Conservation (phyloP, 2,797 vertebrate species). For the Hippoglossus hippoglossus region DNA sequence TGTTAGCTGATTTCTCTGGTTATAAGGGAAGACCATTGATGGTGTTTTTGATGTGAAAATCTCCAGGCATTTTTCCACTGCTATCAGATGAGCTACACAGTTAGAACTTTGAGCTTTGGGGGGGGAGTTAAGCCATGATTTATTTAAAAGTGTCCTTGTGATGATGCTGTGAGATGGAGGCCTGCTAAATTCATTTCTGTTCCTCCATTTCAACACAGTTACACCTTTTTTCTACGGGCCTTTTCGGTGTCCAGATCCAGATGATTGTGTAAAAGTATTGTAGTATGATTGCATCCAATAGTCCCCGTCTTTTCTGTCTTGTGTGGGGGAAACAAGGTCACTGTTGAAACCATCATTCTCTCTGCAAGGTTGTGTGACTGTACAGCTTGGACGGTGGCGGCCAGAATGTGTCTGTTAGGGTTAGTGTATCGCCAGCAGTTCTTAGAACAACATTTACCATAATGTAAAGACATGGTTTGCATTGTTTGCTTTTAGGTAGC, state of each 20-base stretch:
- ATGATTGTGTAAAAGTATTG: constrained; percentile 16
- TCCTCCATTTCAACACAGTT: not conserved
- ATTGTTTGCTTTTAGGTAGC: constrained; percentile 7
- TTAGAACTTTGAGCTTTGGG: not conserved
- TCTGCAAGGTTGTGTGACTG: constrained; percentile 8
- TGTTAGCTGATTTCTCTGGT: not conserved
- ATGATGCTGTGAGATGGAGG: not conserved
- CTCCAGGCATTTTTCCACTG: not conserved
- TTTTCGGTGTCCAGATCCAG: constrained; percentile 1
- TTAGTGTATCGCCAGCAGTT: constrained; percentile 20
- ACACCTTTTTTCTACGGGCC: no score
- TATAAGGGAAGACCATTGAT: not conserved
- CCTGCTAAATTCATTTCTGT: not conserved
- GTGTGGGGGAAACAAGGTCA: not conserved
- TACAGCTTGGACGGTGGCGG: constrained; percentile 21
- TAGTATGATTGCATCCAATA: constrained; percentile 11
- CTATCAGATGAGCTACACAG: constrained; percentile 7
- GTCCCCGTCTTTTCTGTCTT: constrained; percentile 15
- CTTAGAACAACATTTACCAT: constrained; percentile 18
- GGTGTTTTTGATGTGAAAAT: constrained; percentile 23
- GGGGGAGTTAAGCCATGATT: not conserved
- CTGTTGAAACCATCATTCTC: not conserved
- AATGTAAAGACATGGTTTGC: constrained; percentile 14
- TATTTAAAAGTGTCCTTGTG: no score
- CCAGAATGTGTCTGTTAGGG: constrained; percentile 21